Conservation (phyloP, 2,888 invertebrate species). For the Hirtodrosophila cameraria region DNA sequence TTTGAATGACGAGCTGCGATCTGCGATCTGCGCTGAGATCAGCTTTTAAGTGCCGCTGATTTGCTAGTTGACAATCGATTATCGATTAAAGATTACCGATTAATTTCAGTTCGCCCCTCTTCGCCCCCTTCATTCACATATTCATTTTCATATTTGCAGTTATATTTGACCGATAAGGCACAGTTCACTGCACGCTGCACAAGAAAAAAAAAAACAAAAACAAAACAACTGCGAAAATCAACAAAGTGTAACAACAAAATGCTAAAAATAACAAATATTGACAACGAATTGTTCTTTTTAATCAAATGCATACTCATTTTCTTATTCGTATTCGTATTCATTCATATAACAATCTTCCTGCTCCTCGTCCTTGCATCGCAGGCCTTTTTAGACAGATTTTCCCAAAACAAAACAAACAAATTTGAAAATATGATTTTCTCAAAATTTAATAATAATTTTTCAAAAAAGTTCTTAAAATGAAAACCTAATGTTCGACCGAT, state of each 20-base stretch:
- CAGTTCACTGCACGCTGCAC: slow-evolving; percentile 53
- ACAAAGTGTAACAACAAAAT: slow-evolving; percentile 38
- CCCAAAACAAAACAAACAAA: no score
- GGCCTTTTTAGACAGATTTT: no score
- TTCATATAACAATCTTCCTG: no score
- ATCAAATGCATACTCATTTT: slow-evolving; percentile 40
- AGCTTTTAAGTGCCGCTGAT: neutral
- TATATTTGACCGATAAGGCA: slow-evolving; percentile 55
- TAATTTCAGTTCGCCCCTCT: neutral
- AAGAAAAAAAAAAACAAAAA: neutral
- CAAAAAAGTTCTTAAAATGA: no score
- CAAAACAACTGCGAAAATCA: slow-evolving; percentile 49
- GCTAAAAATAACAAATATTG: slow-evolving; percentile 45
- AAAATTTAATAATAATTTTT: no score
- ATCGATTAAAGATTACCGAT: slow-evolving; percentile 19
- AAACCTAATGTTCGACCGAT: no score
- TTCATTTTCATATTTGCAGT: slow-evolving; percentile 1
- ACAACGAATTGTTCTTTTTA: slow-evolving; percentile 39
- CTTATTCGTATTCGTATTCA: neutral
- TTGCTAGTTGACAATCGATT: slow-evolving; percentile 16
- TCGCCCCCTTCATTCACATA: neutral
- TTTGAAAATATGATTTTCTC: no score
- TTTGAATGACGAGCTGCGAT: neutral
- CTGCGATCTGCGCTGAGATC: neutral
- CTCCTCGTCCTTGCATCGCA: no score